Base-by-base conservation (phyloP, 2,888 invertebrate species). In the Epistrophe grossulariae region DNA sequence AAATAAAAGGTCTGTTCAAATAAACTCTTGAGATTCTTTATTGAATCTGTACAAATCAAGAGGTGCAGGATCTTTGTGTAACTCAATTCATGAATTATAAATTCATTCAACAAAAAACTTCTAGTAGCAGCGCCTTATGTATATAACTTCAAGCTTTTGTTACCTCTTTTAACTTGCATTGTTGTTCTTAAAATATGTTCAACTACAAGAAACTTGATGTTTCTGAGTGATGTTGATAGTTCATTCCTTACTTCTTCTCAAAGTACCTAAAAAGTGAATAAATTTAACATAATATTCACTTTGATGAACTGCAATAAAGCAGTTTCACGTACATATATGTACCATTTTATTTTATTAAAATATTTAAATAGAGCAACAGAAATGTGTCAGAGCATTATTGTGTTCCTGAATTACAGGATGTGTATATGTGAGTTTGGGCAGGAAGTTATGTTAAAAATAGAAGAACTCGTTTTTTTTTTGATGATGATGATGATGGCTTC, bases 341-440 rank as follows among this genome's bases (percentile, higher is more conserved):
- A 45, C 9, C 66, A 60, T 72, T 82, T 71, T 77, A 55, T 82
- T 79, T 78, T 82, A 72, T 78, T 60, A 60, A 64, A 82, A 60
- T n/a, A 78, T 77, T 77, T 72, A 82, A 82, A 78, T 66, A 78
- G 28, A 68, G 59, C 66, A 52, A 28, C 78, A 72, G 60, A 82
- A 78, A 60, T 78, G 82, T 82, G 82, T 78, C 82, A 68, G 45
- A 24, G 78, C 52, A 66, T 68, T 72, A 31, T 71, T 43, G 45
- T 43, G 19, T 35, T n/a, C 24, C 19, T 50, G 62, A 28, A 28
- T 28, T 28, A 17, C 19, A 10, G n/a, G 52, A 28, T 43, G 43
- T 28, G n/a, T 9, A 24, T 24, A 24, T 24, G 24, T 24, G 43
- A 3, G 15, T n/a, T 70, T 64, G 62, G 38, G 24, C 52, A 52